Evolutionary conservation across 2,113 vertebrate genomes (phyloP), one percentile per base, ranked within the genome.

Genomic region (Atherinomorus stipes): DNA sequence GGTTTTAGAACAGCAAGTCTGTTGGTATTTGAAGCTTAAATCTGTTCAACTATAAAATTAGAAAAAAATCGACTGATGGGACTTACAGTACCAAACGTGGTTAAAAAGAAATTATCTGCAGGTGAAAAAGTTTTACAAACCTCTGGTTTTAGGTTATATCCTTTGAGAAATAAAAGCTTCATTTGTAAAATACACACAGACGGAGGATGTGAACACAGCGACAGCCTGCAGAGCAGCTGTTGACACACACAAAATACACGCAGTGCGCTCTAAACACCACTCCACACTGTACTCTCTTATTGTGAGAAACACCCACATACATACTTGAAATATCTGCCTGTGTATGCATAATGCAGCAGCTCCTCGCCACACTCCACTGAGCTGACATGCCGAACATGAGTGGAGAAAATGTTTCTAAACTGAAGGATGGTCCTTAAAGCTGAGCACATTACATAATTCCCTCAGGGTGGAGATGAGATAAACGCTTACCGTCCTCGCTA

Each of bases 391-490:
- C 8, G 26, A 69, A 67, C 47, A 58, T 21, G 18, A 77, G 52
- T 25, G 63, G n/a, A 21, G 65, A 58, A 61, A 57, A 59, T 44
- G 53, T 51, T 60, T 40, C 75, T 75, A 31, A 70, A 34, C 59
- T 74, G 64, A 47, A 80, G 72, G 71, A 23, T 49, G 15, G 4
- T 65, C 45, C 70, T 81, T 23, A 70, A 73, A 61, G 57, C 50
- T 42, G 49, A 82, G 61, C 51, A 74, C 61, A 72, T 83, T 76
- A 63, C 69, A 66, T 80, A 70, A 86, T 80, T 25, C 76, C 64
- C 60, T n/a, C 40, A 3, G 63, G 65, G 49, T 49, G 6, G 18
- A 54, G 66, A 78, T 22, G 51, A 78, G 62, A 59, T 25, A 34
- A 77, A 13, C 12, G 52, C 21, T 31, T 2, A 5, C 12, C 2